Conservation (phyloP, 2,888 invertebrate species). For the Eristalis arbustorum region DNA sequence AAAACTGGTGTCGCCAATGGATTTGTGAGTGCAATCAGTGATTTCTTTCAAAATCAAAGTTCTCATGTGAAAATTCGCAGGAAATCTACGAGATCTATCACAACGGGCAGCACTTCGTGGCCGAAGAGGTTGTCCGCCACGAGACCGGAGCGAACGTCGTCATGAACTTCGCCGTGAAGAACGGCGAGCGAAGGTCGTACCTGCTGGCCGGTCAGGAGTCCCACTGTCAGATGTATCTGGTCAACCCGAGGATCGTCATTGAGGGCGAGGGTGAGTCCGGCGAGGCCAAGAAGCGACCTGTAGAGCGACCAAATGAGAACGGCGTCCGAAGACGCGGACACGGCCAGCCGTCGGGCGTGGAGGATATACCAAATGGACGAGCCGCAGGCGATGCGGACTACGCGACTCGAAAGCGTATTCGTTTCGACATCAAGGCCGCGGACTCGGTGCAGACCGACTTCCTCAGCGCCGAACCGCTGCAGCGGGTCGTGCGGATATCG, state of each 20-base stretch:
- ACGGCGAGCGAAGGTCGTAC: slow-evolving; percentile 87
- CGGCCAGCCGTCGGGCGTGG: slow-evolving; percentile 74
- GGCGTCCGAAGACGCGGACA: slow-evolving; percentile 75
- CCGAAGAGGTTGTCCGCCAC: slow-evolving; percentile 93
- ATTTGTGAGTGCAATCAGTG: slow-evolving; percentile 86
- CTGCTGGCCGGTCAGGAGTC: slow-evolving; percentile 95
- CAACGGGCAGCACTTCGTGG: slow-evolving; percentile 90
- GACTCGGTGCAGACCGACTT: slow-evolving; percentile 94
- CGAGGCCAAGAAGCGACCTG: slow-evolving; percentile 75
- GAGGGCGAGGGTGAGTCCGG: slow-evolving; percentile 76
- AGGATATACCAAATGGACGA: slow-evolving; percentile 77
- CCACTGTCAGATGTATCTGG: slow-evolving; percentile 92
- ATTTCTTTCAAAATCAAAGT: background rate
- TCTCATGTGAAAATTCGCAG: slow-evolving; percentile 81
- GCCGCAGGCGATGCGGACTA: slow-evolving; percentile 72
- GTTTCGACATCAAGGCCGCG: slow-evolving; percentile 87
- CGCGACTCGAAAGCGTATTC: slow-evolving; percentile 82
- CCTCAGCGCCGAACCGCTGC: slow-evolving; percentile 88
- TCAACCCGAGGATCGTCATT: slow-evolving; percentile 83
- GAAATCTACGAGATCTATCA: slow-evolving; percentile 95
- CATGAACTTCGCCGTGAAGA: slow-evolving; percentile 92
- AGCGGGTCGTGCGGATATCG: slow-evolving; percentile 91
- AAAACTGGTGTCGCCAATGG: slow-evolving; percentile 99
- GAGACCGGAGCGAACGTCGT: slow-evolving; percentile 94
- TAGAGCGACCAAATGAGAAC: slow-evolving; percentile 76